phyloP scores from a whole-genome alignment of 1,140 invertebrate genomes.

The Drosophila lowei region DNA sequence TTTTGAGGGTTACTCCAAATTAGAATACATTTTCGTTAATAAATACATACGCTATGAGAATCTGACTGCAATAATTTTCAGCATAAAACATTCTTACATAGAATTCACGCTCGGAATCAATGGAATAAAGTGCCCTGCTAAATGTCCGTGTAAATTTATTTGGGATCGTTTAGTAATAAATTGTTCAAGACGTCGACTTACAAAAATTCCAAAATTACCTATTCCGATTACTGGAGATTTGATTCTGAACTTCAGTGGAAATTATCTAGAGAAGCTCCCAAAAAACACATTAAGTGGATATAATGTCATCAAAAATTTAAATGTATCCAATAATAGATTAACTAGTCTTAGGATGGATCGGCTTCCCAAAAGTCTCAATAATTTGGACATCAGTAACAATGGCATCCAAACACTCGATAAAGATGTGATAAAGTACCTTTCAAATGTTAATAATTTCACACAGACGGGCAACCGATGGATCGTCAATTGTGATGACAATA shows the following conservation, averaged over 20 bases:
- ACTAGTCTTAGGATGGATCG: not conserved
- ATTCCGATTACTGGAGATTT: conserved; percentile 2
- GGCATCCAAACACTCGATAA: not conserved
- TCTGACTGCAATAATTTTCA: not conserved
- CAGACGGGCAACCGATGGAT: conserved; percentile 19
- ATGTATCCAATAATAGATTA: conserved; percentile 5
- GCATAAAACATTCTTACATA: too few relatives aligned
- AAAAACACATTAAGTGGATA: conserved; percentile 3
- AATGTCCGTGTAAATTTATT: conserved; percentile 5
- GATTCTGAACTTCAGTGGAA: not conserved
- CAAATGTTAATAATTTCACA: not conserved
- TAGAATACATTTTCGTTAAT: not conserved
- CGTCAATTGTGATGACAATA: conserved; percentile 13
- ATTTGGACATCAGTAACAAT: conserved; percentile 13
- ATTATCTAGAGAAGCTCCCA: not conserved
- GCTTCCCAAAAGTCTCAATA: too few relatives aligned
- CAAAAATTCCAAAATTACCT: conserved; percentile 7
- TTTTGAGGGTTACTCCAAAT: not conserved
- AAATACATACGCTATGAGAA: not conserved
- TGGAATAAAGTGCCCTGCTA: not conserved
- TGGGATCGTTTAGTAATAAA: too few relatives aligned
- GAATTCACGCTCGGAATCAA: not conserved
- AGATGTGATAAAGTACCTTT: not conserved
- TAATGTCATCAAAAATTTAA: not conserved
- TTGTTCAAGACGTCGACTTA: conserved; percentile 1